phyloP scores from a whole-genome alignment of 2,888 invertebrate species.

The Tenthredo scrophulariae region DNA sequence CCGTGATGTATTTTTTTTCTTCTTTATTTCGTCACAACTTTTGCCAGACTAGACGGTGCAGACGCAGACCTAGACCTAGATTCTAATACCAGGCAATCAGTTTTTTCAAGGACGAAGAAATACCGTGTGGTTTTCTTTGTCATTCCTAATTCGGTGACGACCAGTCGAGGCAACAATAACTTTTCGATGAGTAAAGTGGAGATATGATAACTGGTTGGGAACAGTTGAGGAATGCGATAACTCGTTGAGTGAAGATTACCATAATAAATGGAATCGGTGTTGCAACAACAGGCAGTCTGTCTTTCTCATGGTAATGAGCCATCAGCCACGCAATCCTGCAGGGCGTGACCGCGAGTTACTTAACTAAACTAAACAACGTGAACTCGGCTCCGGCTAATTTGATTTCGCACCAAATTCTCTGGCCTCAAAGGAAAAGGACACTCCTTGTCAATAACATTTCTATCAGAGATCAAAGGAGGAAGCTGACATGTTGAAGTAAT shows the following conservation, averaged over 20 bases:
- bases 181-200: background rate
- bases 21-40: too few species aligned
- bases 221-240: background rate
- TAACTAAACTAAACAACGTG: background rate
- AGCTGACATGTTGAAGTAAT: too few species aligned
- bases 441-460: background rate
- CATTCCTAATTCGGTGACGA: background rate
- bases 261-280: conserved; percentile 1
- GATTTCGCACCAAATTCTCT: background rate
- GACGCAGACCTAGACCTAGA: conserved; percentile 22
- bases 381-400: background rate
- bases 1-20: too few species aligned
- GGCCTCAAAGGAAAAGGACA: background rate
- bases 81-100: background rate
- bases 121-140: too few species aligned
- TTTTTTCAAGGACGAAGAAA: background rate
- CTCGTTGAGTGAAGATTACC: background rate
- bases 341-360: background rate
- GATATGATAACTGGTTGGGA: background rate
- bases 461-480: background rate
- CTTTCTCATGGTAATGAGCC: conserved; percentile 27
- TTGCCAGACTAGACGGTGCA: background rate
- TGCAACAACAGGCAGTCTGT: conserved; percentile 12
- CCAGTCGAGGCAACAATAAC: background rate
- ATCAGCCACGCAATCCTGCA: background rate